phyloP scores from a whole-genome alignment of 2,888 invertebrate species.

The Acholoe squamosa region DNA sequence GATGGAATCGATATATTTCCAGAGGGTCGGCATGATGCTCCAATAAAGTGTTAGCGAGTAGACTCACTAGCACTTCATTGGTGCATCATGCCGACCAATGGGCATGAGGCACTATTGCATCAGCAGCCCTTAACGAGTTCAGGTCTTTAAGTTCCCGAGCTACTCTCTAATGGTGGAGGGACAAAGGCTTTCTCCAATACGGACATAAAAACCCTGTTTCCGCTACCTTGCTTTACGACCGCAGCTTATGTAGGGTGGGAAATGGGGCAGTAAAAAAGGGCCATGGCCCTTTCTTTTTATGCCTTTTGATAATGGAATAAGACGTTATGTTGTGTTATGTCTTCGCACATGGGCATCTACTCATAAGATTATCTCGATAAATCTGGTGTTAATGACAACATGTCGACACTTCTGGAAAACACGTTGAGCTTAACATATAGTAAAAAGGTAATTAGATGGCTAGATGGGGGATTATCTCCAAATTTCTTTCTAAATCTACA shows the following conservation, averaged over 20 bases:
- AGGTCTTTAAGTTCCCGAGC: no score
- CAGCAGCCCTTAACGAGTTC: no score
- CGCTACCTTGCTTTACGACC: background rate
- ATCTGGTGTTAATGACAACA: background rate
- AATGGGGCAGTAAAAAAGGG: background rate
- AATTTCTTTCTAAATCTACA: background rate
- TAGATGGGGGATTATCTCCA: background rate
- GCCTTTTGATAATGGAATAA: background rate
- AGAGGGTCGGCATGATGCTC: no score
- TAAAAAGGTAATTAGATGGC: no score
- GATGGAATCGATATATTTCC: no score
- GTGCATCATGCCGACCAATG: no score
- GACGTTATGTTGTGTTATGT: constrained; percentile 19
- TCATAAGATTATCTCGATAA: background rate
- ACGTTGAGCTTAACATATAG: no score
- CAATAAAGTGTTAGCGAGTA: no score
- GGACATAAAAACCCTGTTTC: background rate
- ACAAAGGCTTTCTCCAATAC: background rate
- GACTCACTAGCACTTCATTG: no score
- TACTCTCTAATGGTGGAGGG: no score
- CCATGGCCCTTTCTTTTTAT: background rate
- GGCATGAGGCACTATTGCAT: no score
- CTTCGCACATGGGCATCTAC: background rate
- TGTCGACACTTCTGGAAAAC: background rate
- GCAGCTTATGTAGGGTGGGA: background rate